Evolutionary conservation across 2,113 vertebrate species (phyloP), one percentile per base, ranked within the genome.

Genomic region (Callospermophilus lateralis): DNA sequence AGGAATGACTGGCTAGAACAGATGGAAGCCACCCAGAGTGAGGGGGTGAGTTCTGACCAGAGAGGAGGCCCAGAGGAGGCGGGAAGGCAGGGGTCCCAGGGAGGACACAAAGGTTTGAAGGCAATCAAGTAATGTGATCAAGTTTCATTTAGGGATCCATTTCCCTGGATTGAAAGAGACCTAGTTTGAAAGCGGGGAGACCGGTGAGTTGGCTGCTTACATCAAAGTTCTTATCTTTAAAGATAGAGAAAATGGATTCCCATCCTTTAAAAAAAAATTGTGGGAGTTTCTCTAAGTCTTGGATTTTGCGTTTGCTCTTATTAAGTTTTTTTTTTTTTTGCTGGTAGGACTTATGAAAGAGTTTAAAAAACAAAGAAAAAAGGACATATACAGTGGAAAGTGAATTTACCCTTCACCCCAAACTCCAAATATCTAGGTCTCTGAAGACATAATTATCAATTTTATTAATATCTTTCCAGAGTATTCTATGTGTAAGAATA

Each of bases 281-380:
- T 20, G 76, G 83, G 81, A 93, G 84, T 93, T 94, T 84, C 78
- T 45, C 58, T 85, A 88, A 91, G 72, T 80, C 32, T 90, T 93
- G 8, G 65, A n/a, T 70, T 84, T 84, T 90, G 28, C 42, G 32
- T 51, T 96, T 92, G 76, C 53, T 90, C 96, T 79, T 93, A 58
- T 80, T 45, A 45, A 45, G 45, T 45, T 45, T 45, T 45, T 45
- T 45, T 45, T 42, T 45, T 45, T 45, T 45, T 45, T 45, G 7
- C 73, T 84, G 11, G 58, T 86, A 51, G 76, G 58, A 13, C 55
- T 78, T n/a, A 74, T 84, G 55, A 85, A 93, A 88, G 79, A 81
- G 45, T 45, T 45, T 45, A 92, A 77, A 53, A 81, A 32, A 72
- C 24, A 89, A 85, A 55, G 4, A 37, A 86, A n/a, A 15, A 39